Conservation (phyloP, 2,113 vertebrate genomes). For the Stigmatopora argus region DNA sequence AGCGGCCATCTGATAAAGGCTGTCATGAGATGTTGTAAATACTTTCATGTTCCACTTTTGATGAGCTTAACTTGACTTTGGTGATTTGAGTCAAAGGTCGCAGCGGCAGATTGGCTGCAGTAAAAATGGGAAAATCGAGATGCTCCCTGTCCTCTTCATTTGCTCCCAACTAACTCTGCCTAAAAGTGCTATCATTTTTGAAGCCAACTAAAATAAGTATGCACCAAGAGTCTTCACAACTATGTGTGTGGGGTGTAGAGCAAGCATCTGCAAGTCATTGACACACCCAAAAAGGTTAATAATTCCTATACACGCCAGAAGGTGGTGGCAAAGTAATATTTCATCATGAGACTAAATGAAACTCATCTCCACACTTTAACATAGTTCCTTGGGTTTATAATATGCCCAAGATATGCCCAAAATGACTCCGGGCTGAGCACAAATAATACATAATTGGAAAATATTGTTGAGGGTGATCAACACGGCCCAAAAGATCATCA, state of each 20-base stretch:
- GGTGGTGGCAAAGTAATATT: too few species aligned
- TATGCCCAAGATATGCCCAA: too few species aligned
- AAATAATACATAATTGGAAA: too few species aligned
- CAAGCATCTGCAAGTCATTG: too few species aligned
- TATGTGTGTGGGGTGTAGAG: background rate
- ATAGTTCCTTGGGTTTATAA: too few species aligned
- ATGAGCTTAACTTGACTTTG: background rate
- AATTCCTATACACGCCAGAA: too few species aligned
- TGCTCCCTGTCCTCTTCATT: background rate
- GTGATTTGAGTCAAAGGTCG: background rate
- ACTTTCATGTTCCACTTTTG: conserved; percentile 3
- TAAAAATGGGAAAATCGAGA: background rate
- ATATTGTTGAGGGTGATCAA: too few species aligned
- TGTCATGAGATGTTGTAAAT: conserved; percentile 9
- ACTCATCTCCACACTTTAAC: too few species aligned
- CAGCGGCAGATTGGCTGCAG: background rate
- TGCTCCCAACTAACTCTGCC: background rate
- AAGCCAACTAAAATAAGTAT: background rate
- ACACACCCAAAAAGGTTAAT: too few species aligned
- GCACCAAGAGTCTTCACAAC: background rate
- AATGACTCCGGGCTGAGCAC: too few species aligned
- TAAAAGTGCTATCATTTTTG: background rate
- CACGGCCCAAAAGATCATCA: too few species aligned
- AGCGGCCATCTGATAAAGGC: conserved; percentile 4
- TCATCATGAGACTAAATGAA: too few species aligned